Base-by-base conservation (phyloP, 2,888 invertebrate species). In the Gisinianus flammeolus region DNA sequence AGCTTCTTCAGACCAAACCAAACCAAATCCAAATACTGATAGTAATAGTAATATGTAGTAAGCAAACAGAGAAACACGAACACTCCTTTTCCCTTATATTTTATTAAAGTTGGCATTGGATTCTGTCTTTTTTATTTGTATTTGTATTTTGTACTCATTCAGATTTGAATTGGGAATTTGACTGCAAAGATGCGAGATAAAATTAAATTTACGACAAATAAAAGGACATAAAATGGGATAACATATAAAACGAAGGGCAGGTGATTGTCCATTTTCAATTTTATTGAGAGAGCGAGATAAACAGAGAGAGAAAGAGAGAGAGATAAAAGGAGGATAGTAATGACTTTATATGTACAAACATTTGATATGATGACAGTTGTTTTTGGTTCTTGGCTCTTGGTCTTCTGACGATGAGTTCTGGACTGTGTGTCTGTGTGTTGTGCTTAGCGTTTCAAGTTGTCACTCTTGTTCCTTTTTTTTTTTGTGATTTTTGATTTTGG, bases 401-500 rank as follows among this genome's bases (percentile, higher is more conserved):
- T 12, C 8, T 35, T 16, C 44, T 16, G 2, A 44, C 44, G 12
- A 44, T 19, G 19, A 12, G 44, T 44, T 16, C 62, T 62, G 62
- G 26, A 26, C 26, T 26, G 64, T 16, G 10, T 16, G 26, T 22
- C 1, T 64, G 64, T 28, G 22, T 26, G 64, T n/a, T 44, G 22
- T 67, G 31, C 31, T 22, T 26, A 64, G n/a, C n/a, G n/a, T n/a
- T n/a, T n/a, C 19, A 66, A 66, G 28, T 67, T 67, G 67, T 67
- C 67, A 56, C 56, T 56, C 3, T 3, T 22, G 56, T 56, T n/a
- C n/a, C n/a, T n/a, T n/a, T n/a, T n/a, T n/a, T n/a, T n/a, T n/a
- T n/a, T n/a, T n/a, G n/a, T n/a, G n/a, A n/a, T n/a, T 56, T 56
- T 56, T 62, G 5, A 6, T 26, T 62, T 26, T 26, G 26, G 8